These are phyloP conservation scores for Acropternis orthonyx DNA, from an alignment of 2,797 vertebrate species.

Conservation along the genomic window DNA sequence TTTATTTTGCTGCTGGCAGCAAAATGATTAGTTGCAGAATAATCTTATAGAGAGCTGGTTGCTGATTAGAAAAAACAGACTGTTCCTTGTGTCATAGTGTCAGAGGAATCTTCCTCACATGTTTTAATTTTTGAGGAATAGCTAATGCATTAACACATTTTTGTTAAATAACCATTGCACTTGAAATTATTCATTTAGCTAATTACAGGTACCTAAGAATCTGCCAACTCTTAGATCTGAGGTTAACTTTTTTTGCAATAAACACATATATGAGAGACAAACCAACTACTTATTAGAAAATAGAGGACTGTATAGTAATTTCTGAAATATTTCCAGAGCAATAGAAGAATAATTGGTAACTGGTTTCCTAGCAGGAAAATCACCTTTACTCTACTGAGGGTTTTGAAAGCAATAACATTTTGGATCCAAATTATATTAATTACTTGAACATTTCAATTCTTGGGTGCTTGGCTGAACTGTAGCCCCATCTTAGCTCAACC, in stretches of 20 bases:
- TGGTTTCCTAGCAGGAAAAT: neutral
- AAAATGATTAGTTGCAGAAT: constrained; percentile 20
- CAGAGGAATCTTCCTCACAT: neutral
- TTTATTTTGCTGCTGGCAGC: constrained; percentile 30
- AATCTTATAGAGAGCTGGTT: neutral
- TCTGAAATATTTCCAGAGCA: neutral
- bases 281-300: neutral
- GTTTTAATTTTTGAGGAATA: neutral
- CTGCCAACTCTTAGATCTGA: neutral
- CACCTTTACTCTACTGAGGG: neutral
- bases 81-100: neutral
- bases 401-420: neutral
- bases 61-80: neutral
- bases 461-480: neutral
- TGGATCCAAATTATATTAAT: neutral
- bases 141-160: neutral
- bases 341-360: neutral
- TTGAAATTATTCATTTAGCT: neutral
- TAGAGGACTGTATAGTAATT: neutral
- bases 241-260: neutral
- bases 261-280: neutral
- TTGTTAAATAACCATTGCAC: neutral
- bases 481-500: neutral
- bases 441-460: neutral
- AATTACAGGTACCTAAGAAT: neutral